Evolutionary conservation across 2,797 vertebrate species (phyloP).

Genomic region (Gallinago stenura): DNA sequence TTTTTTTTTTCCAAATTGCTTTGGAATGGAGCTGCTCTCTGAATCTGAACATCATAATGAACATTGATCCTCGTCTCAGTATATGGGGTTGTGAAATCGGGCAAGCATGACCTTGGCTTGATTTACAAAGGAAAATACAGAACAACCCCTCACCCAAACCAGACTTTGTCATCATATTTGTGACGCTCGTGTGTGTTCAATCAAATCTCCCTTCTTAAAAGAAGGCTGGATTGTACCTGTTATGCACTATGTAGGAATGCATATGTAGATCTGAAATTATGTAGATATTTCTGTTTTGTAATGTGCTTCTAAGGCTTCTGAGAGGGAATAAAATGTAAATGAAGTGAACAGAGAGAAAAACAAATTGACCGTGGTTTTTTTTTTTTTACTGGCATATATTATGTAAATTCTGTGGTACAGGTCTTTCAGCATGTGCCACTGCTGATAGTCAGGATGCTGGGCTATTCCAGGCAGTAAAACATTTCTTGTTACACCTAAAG

Average conservation of each 20-base stretch:
- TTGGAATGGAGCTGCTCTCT: conserved; percentile 16
- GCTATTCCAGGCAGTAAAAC: neutral
- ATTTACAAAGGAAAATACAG: conserved; percentile 3
- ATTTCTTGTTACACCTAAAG: neutral
- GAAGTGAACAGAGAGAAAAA: conserved; percentile 21
- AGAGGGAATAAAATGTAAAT: conserved; percentile 21
- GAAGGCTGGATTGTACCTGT: neutral
- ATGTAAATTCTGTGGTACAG: neutral
- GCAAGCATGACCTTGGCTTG: neutral
- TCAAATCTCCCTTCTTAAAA: neutral
- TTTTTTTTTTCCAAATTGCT: neutral
- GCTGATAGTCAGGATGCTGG: neutral
- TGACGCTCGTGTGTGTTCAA: neutral
- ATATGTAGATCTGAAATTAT: neutral
- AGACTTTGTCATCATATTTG: neutral
- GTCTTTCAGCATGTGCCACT: neutral
- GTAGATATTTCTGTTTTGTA: neutral
- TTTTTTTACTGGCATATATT: neutral
- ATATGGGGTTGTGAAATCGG: neutral
- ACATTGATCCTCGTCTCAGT: neutral
- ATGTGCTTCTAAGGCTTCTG: neutral
- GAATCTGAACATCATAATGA: conserved; percentile 20
- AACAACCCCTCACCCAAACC: neutral
- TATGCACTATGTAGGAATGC: neutral
- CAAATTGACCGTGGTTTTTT: neutral